Evolutionary conservation across 2,113 vertebrate genomes (phyloP).

Genomic region (Brachypodius melanocephalos): DNA sequence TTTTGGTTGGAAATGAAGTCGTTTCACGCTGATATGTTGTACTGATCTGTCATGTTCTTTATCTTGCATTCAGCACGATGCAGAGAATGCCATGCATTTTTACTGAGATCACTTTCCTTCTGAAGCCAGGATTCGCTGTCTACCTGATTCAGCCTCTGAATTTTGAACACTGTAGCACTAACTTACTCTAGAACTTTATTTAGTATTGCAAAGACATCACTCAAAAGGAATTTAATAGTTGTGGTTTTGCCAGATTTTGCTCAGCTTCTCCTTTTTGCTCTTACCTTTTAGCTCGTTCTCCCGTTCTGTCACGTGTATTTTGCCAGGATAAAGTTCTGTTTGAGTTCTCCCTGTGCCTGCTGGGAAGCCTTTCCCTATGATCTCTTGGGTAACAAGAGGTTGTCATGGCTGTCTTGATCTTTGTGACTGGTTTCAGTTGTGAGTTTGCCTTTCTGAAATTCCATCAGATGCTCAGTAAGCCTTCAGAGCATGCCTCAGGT

Average conservation of each 20-base stretch:
- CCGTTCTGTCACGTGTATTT: neutral
- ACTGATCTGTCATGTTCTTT: conserved; percentile 30
- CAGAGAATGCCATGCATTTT: conserved; percentile 14
- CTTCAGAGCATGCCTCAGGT: neutral
- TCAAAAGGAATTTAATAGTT: neutral
- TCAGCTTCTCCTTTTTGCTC: neutral
- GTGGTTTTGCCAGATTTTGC: neutral
- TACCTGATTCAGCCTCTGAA: neutral
- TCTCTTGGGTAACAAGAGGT: neutral
- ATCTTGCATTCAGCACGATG: neutral
- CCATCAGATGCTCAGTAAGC: neutral
- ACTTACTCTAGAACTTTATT: neutral
- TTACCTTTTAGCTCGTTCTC: neutral
- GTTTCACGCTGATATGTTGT: neutral
- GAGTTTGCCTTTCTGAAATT: neutral
- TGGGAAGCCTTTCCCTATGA: neutral
- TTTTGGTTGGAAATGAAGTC: neutral
- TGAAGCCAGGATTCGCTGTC: neutral
- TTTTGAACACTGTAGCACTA: neutral
- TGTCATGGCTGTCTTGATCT: neutral
- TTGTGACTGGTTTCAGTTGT: neutral
- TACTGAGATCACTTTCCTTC: neutral
- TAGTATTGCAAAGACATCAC: neutral
- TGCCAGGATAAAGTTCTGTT: neutral
- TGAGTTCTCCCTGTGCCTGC: neutral